Evolutionary conservation across 2,888 invertebrate species (phyloP).

Genomic region (Melikaiella ostensackeni): DNA sequence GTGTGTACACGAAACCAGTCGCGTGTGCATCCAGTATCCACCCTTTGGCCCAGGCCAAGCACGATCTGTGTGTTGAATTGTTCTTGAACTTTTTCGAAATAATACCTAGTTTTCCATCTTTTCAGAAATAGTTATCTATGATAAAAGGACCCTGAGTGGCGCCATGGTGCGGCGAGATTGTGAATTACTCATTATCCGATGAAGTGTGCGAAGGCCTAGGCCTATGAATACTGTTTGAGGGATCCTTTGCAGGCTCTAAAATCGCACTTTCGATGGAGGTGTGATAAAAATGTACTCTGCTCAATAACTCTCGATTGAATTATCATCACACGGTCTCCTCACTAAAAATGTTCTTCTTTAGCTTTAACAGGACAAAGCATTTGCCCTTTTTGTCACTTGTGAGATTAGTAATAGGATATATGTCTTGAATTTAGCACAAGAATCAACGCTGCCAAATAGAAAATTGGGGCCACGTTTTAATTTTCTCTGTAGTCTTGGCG

Average conservation of each 20-base stretch:
- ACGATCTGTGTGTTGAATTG: slow-evolving; percentile 59
- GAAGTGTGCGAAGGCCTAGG: too few relatives aligned
- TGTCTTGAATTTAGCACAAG: neutral
- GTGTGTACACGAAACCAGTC: slow-evolving; percentile 12
- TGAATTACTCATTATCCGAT: too few relatives aligned
- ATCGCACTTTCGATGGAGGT: too few relatives aligned
- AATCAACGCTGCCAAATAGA: slow-evolving; percentile 21
- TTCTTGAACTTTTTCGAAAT: slow-evolving; percentile 43
- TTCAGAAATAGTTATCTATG: too few relatives aligned
- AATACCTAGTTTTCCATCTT: neutral
- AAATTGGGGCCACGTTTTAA: slow-evolving; percentile 27
- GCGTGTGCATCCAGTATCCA: slow-evolving; percentile 12
- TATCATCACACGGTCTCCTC: neutral
- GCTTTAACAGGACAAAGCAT: neutral
- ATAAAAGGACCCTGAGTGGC: too few relatives aligned
- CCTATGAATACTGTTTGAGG: too few relatives aligned
- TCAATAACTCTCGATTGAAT: neutral
- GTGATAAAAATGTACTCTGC: neutral
- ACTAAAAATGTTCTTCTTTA: neutral
- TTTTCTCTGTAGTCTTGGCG: slow-evolving; percentile 25
- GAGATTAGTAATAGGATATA: slow-evolving; percentile 10
- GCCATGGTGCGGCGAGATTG: too few relatives aligned
- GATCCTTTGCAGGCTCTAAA: too few relatives aligned
- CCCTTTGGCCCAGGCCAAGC: slow-evolving; percentile 56
- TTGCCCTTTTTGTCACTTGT: slow-evolving; percentile 46